These are phyloP conservation scores for Bombus haemorrhoidalis DNA, from an alignment of 1,140 invertebrate species.

Conservation along the genomic window DNA sequence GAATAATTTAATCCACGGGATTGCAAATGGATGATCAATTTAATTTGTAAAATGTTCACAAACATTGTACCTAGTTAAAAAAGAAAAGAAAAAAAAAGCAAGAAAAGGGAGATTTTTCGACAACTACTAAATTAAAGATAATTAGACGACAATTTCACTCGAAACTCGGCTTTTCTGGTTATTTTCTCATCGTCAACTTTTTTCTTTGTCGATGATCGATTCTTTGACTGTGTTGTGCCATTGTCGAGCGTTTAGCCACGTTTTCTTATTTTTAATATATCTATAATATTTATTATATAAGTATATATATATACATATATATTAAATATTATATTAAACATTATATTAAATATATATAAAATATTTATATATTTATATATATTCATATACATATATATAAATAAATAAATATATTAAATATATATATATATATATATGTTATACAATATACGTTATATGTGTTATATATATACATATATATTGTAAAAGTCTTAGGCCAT, in stretches of 20 bases:
- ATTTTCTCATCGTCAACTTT: not conserved
- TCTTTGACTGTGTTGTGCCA: not conserved
- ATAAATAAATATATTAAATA: not conserved
- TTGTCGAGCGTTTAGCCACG: not conserved
- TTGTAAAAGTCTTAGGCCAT: not conserved
- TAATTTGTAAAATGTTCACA: conserved; percentile 23
- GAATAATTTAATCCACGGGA: not conserved
- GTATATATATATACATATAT: not conserved
- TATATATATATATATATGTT: not conserved
- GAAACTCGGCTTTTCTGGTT: not conserved
- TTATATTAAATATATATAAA: too few species aligned
- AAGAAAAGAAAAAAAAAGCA: not conserved
- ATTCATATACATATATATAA: too few species aligned
- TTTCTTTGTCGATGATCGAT: not conserved
- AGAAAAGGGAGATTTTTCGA: not conserved
- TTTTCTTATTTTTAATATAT: not conserved
- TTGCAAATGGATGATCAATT: not conserved
- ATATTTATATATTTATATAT: too few species aligned
- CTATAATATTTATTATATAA: too few species aligned
- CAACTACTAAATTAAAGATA: not conserved
- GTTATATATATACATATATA: not conserved
- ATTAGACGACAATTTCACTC: not conserved
- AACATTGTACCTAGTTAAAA: conserved; percentile 15
- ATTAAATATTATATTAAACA: too few species aligned
- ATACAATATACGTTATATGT: not conserved